A percentile compares a stretch with the other conserved stretches of the same genome.
Conservation (phyloP, 2,797 vertebrate species). For the Chloroceryle amazona region DNA sequence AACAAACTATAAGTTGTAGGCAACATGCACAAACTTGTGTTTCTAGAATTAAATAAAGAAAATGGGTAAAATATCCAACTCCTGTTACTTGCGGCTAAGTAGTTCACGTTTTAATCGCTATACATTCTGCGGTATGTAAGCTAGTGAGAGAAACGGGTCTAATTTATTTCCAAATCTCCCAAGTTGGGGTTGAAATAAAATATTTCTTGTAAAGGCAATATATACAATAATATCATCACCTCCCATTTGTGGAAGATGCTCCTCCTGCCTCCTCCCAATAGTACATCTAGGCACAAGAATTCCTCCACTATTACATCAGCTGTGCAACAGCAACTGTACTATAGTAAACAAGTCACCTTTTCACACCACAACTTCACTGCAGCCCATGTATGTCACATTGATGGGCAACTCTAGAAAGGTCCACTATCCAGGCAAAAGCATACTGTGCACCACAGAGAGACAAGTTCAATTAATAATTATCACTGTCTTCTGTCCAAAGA, state of each 20-base stretch:
- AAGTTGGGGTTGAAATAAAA: neutral
- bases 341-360: neutral
- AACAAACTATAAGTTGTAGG: neutral
- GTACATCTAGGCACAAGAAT: neutral
- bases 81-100: neutral
- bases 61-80: neutral
- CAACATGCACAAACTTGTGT: neutral
- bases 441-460: neutral
- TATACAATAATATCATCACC: neutral
- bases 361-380: neutral
- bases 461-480: neutral
- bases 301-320: neutral
- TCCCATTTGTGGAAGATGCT: neutral
- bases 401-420: neutral
- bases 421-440: neutral
- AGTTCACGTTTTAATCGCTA: neutral
- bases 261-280: neutral
- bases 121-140: neutral
- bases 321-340: neutral
- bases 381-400: rapidly evolving
- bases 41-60: neutral
- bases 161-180: neutral
- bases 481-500: neutral
- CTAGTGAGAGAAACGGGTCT: neutral
- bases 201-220: neutral